Percentiles rank a stretch among this genome's conserved stretches.
Evolutionary conservation across 2,113 vertebrate species (phyloP).

Genomic region (Chaetura pelagica): DNA sequence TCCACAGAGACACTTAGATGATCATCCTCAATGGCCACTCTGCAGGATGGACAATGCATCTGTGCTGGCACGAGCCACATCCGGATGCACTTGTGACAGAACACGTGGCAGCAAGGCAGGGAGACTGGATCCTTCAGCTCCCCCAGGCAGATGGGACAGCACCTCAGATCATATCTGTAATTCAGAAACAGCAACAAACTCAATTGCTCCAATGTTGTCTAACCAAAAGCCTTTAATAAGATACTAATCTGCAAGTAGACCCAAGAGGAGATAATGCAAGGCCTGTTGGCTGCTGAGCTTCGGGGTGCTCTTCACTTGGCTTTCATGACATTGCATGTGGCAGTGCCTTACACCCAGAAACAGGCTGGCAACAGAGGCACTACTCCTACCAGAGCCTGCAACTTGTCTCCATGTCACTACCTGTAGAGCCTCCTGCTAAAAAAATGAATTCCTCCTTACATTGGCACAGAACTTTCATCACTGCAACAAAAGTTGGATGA

Average conservation of each 20-base stretch:
- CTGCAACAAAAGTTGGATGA: conserved; percentile 79
- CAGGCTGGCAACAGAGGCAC: not conserved
- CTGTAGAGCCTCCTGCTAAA: conserved; percentile 76
- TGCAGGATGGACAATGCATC: conserved; percentile 85
- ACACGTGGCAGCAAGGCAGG: conserved; percentile 86
- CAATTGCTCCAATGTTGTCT: not conserved
- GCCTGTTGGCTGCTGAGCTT: not conserved
- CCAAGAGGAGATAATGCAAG: not conserved
- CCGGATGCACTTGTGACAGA: conserved; percentile 83
- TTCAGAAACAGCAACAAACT: not conserved
- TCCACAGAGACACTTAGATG: conserved; percentile 64
- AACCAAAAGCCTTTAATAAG: not conserved
- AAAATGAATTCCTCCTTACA: conserved; percentile 87
- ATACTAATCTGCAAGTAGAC: not conserved
- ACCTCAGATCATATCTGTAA: conserved; percentile 75
- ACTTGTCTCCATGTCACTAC: conserved; percentile 57
- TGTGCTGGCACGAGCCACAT: conserved; percentile 77
- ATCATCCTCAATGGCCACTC: conserved; percentile 40
- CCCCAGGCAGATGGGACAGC: conserved; percentile 82
- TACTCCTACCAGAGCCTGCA: not conserved
- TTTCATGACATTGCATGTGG: not conserved
- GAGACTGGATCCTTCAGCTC: conserved; percentile 82
- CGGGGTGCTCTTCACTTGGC: not conserved
- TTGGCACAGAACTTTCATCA: conserved; percentile 80
- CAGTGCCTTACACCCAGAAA: not conserved